Conservation (phyloP, 2,113 vertebrate species). For the Cavia porcellus region DNA sequence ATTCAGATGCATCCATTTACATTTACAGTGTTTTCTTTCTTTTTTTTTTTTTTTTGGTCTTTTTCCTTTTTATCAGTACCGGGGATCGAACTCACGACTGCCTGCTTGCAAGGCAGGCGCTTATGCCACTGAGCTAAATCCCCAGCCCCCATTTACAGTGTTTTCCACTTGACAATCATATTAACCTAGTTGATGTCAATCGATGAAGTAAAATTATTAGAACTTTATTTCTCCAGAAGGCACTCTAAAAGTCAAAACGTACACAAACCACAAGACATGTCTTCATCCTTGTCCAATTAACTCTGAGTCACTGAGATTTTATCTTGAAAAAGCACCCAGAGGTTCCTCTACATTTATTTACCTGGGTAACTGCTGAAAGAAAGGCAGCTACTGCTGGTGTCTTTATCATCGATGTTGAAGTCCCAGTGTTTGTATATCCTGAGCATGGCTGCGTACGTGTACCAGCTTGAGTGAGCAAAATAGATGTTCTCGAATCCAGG, state of each 20-base stretch:
- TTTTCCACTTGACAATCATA: not conserved
- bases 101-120: too few relatives aligned
- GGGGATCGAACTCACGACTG: too few relatives aligned
- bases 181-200: not conserved
- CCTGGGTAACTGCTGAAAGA: slow-evolving; percentile 98
- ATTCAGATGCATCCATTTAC: not conserved
- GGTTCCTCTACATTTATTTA: slow-evolving; percentile 72
- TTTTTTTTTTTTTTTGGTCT: too few relatives aligned
- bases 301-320: not conserved
- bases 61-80: too few relatives aligned
- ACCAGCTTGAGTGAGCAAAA: slow-evolving; percentile 97
- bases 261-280: not conserved
- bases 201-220: not conserved
- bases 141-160: too few relatives aligned
- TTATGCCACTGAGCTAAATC: too few relatives aligned
- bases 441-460: slow-evolving; percentile 94
- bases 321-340: not conserved
- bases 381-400: slow-evolving; percentile 89
- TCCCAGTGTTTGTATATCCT: slow-evolving; percentile 97
- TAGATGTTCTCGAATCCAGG: slow-evolving; percentile 96
- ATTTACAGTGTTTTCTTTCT: not conserved
- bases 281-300: not conserved
- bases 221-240: not conserved
- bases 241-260: not conserved
- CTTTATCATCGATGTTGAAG: slow-evolving; percentile 90